Evolutionary conservation across 2,888 invertebrate genomes (phyloP).

Genomic region (Aelia acuminata): DNA sequence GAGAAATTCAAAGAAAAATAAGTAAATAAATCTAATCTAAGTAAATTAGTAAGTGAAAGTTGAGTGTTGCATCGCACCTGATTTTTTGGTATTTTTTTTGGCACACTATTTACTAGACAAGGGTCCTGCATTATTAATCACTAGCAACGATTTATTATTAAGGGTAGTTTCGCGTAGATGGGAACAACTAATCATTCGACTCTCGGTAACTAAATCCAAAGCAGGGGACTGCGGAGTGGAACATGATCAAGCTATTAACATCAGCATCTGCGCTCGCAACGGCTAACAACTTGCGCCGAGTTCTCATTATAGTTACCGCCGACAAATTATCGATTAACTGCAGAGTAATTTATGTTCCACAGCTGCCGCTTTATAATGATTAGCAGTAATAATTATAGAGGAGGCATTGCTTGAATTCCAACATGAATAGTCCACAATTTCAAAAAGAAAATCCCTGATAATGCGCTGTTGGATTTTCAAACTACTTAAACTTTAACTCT

Average conservation of each 20-base stretch:
- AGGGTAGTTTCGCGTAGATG: background rate
- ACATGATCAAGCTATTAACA: background rate
- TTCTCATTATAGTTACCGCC: background rate
- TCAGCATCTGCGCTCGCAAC: background rate
- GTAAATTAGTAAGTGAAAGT: too few relatives aligned
- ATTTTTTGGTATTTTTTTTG: too few relatives aligned
- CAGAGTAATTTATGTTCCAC: background rate
- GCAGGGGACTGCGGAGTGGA: background rate
- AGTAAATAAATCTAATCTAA: too few relatives aligned
- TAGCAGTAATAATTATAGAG: background rate
- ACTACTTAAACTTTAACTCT: too few relatives aligned
- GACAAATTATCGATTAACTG: slow-evolving; percentile 10
- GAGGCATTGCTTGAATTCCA: background rate
- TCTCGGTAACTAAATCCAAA: background rate
- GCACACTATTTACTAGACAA: too few relatives aligned
- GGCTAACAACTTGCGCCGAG: background rate
- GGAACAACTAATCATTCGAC: background rate
- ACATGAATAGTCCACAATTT: too few relatives aligned
- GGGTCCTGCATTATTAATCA: too few relatives aligned
- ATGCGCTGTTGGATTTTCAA: too few relatives aligned
- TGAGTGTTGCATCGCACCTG: too few relatives aligned
- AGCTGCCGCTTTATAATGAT: background rate
- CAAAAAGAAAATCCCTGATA: too few relatives aligned
- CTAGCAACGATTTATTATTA: too few relatives aligned
- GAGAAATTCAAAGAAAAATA: too few relatives aligned